These are phyloP conservation scores for Drosophila niveifrons DNA, from an alignment of 2,888 invertebrate genomes.

Conservation along the genomic window DNA sequence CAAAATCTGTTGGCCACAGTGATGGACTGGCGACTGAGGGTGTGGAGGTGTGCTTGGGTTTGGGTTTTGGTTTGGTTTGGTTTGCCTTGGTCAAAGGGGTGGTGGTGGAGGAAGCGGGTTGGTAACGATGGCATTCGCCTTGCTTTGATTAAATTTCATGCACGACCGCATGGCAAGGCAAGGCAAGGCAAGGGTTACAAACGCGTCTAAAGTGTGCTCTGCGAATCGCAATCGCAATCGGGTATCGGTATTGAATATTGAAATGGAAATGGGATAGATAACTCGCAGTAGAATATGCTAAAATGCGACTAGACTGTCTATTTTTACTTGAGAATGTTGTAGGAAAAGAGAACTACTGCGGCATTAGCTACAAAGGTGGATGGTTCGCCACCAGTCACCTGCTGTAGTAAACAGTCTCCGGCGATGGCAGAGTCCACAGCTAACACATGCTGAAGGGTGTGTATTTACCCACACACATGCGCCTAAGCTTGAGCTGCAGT, in stretches of 20 bases:
- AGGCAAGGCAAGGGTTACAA: conserved; percentile 52
- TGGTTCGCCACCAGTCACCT: too few species aligned
- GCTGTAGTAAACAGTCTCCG: too few species aligned
- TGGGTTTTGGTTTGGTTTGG: too few species aligned
- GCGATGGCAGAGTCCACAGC: too few species aligned
- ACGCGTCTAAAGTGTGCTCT: conserved; percentile 17
- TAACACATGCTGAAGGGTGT: neutral
- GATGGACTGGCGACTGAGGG: conserved; percentile 51
- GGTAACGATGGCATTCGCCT: conserved; percentile 33
- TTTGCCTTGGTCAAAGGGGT: too few species aligned
- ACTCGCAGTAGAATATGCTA: too few species aligned
- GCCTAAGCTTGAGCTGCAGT: conserved; percentile 42
- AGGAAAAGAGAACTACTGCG: too few species aligned
- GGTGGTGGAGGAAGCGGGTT: conserved; percentile 4
- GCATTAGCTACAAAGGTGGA: too few species aligned
- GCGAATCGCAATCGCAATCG: conserved; percentile 33
- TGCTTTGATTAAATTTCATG: conserved; percentile 79
- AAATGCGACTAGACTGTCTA: too few species aligned
- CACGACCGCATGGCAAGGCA: conserved; percentile 69
- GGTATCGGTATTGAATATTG: conserved; percentile 25
- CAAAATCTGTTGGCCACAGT: conserved; percentile 77
- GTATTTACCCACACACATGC: neutral
- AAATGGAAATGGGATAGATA: conserved; percentile 42
- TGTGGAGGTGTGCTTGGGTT: conserved; percentile 7
- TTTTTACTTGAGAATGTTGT: too few species aligned